A percentile compares a stretch with the other conserved stretches of the same genome.
Evolutionary conservation across 2,888 invertebrate genomes (phyloP).

Genomic region (Ametastegia equiseti): DNA sequence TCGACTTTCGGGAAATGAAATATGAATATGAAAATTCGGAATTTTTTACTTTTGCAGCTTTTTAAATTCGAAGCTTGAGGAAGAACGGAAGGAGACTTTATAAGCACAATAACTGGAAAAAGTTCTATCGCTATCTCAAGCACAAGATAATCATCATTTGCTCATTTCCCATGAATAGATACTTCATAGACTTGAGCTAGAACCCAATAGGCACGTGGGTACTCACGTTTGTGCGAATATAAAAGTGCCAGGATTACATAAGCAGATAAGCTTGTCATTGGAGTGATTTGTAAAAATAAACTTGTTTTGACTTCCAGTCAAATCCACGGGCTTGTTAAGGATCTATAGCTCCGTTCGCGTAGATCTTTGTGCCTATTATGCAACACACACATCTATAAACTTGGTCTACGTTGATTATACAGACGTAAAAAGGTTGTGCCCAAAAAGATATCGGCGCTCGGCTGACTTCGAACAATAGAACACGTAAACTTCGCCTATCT

Average conservation of each 20-base stretch:
- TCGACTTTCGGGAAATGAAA: too few relatives aligned
- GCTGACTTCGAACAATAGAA: constrained; percentile 40
- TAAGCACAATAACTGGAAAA: not conserved
- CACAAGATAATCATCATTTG: not conserved
- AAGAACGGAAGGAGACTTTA: not conserved
- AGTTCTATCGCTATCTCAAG: not conserved
- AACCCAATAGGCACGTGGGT: too few relatives aligned
- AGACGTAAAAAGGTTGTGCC: not conserved
- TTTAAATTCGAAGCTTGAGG: not conserved
- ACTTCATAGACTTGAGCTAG: not conserved
- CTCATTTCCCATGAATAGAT: not conserved
- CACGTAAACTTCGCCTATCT: constrained; percentile 55
- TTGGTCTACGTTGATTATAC: not conserved
- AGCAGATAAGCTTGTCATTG: not conserved
- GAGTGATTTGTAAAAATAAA: constrained; percentile 10
- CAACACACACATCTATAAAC: not conserved
- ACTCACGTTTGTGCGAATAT: not conserved
- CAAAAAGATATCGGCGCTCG: constrained; percentile 35
- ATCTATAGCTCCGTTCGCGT: not conserved
- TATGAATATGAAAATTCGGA: too few relatives aligned
- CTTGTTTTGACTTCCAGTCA: constrained; percentile 4
- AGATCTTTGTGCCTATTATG: not conserved
- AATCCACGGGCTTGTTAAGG: not conserved
- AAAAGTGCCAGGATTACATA: not conserved
- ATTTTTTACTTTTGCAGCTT: too few relatives aligned